Conservation (phyloP, 2,113 vertebrate genomes). For the Chrysochloris asiatica region DNA sequence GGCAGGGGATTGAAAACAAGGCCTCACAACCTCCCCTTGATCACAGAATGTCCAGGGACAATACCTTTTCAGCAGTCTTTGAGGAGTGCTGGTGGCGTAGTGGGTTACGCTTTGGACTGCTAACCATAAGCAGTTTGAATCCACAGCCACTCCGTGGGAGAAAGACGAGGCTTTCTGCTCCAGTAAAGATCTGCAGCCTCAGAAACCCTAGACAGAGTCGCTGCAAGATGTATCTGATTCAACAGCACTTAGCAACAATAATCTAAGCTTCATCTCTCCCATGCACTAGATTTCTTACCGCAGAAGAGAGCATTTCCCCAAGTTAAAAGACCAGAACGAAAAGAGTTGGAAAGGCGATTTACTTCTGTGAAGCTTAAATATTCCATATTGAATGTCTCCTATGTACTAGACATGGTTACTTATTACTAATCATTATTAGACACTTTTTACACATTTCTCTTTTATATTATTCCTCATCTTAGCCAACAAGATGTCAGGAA, state of each 20-base stretch:
- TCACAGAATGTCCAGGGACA: too few relatives aligned
- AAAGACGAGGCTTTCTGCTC: too few relatives aligned
- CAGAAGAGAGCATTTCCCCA: neutral
- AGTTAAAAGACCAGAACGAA: neutral
- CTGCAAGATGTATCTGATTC: too few relatives aligned
- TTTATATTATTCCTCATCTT: neutral
- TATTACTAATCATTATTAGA: neutral
- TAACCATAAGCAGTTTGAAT: too few relatives aligned
- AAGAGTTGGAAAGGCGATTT: neutral
- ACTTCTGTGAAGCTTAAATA: neutral
- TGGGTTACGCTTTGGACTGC: too few relatives aligned
- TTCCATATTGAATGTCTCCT: neutral
- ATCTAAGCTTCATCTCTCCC: too few relatives aligned
- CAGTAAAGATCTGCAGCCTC: too few relatives aligned
- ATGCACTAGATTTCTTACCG: neutral
- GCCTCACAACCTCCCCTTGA: neutral
- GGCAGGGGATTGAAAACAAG: neutral
- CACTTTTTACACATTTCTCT: neutral
- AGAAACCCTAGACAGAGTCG: too few relatives aligned
- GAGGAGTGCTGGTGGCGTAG: too few relatives aligned
- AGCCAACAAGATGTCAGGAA: neutral
- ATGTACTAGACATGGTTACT: neutral
- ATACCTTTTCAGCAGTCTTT: neutral
- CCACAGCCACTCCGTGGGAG: too few relatives aligned
- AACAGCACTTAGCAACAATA: too few relatives aligned